Evolutionary conservation across 2,888 invertebrate genomes (phyloP), one percentile per base, ranked within the genome.

Genomic region (Apoda limacodes): DNA sequence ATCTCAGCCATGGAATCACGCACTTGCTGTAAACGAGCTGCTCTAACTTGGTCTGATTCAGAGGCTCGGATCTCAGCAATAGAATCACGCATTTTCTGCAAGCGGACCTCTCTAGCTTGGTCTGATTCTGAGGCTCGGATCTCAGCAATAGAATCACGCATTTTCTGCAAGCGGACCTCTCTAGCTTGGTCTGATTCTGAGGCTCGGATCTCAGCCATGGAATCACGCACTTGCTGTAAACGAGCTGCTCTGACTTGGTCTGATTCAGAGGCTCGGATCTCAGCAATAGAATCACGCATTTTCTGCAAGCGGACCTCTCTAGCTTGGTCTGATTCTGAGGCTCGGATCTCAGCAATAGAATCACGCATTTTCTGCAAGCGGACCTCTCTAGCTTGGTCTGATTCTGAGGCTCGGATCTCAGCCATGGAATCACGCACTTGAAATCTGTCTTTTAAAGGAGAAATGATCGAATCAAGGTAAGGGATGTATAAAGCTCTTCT

Each of bases 331-430:
- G n/a, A n/a, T n/a, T n/a, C n/a, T n/a, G n/a, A n/a, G n/a, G n/a
- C n/a, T 25, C 30, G 26, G 14, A 15, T 20, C 24, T 35, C 35
- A 11, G 28, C 31, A 17, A 20, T 23, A 9, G 22, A 27, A 19
- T 34, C 26, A n/a, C 30, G 34, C 30, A 30, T 34, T 21, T 30
- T 30, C 30, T 35, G 35, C 25, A 25, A 27, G 27, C 3, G 25
- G n/a, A n/a, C n/a, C n/a, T n/a, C n/a, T n/a, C n/a, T n/a, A n/a
- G n/a, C n/a, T n/a, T n/a, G n/a, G n/a, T n/a, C n/a, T n/a, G n/a
- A n/a, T n/a, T n/a, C n/a, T n/a, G n/a, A 13, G 23, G 28, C 30
- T 30, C 13, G 11, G 14, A 13, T 20, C 13, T 23, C 25, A 14
- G 20, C 25, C 7, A 13, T 7, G 6, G 11, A 19, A 11, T 30